A percentile compares a stretch with the other conserved stretches of the same genome.
These are phyloP conservation scores for Ancistrus triradiatus DNA, from an alignment of 2,113 vertebrate genomes.

Conservation along the genomic window DNA sequence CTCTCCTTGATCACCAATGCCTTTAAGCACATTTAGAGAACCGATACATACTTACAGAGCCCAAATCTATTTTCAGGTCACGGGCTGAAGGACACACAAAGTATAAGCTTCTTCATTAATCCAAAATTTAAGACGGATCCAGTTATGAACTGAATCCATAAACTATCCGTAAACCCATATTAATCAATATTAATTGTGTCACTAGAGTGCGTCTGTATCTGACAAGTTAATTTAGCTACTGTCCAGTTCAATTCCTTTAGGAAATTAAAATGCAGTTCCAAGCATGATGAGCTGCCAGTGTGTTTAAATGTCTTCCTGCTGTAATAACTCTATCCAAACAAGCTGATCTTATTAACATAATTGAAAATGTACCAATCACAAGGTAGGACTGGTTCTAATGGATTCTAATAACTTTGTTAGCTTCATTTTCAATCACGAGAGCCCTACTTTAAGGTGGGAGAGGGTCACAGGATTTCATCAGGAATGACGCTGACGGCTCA, in stretches of 20 bases:
- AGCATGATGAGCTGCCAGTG: conserved; percentile 32
- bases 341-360: conserved; percentile 59
- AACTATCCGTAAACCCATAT: conserved; percentile 2
- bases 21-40: no score
- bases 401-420: conserved; percentile 66
- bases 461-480: conserved; percentile 37
- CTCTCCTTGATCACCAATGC: no score
- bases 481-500: conserved; percentile 39
- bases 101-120: no score
- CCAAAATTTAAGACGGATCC: no score
- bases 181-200: conserved; percentile 26
- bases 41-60: no score
- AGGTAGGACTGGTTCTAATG: conserved; percentile 62
- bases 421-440: conserved; percentile 54
- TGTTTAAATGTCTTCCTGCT: conserved; percentile 39
- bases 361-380: conserved; percentile 51
- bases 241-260: conserved; percentile 41
- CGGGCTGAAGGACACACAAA: no score
- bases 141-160: no score
- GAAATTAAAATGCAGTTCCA: conserved; percentile 45
- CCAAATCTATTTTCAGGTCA: no score
- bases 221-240: conserved; percentile 46
- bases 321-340: conserved; percentile 56
- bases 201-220: conserved; percentile 22
- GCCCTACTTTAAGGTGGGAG: conserved; percentile 35